phyloP scores from a whole-genome alignment of 2,113 vertebrate species.

The Amazona guildingii region DNA sequence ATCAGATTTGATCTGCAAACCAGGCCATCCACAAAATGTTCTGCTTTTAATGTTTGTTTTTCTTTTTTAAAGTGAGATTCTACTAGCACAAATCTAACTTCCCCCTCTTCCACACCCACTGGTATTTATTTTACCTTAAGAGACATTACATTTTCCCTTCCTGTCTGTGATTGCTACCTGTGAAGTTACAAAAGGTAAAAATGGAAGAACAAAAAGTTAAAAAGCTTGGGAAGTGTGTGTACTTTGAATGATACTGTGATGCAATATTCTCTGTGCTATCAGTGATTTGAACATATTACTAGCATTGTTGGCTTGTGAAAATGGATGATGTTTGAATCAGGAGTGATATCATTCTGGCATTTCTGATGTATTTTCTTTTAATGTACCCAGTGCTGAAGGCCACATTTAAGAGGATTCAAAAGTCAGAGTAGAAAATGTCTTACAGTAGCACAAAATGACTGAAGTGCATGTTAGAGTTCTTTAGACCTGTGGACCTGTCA shows the following conservation, averaged over 20 bases:
- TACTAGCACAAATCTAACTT: neutral
- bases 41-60: neutral
- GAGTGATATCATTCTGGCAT: neutral
- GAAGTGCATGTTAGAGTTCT: neutral
- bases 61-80: neutral
- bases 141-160: neutral
- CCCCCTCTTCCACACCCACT: neutral
- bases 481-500: neutral
- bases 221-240: neutral
- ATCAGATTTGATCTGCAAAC: neutral
- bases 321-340: neutral
- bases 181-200: neutral
- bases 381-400: neutral
- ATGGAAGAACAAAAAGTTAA: neutral
- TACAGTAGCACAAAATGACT: neutral
- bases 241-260: neutral
- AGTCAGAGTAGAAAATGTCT: neutral
- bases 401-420: neutral
- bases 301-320: neutral
- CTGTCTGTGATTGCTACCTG: neutral
- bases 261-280: rapidly evolving
- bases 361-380: neutral
- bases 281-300: rapidly evolving
- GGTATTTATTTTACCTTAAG: neutral
- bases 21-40: neutral